A percentile compares a stretch with the other conserved stretches of the same genome.
Conservation (phyloP, 2,113 vertebrate genomes). For the Merops nubicus region DNA sequence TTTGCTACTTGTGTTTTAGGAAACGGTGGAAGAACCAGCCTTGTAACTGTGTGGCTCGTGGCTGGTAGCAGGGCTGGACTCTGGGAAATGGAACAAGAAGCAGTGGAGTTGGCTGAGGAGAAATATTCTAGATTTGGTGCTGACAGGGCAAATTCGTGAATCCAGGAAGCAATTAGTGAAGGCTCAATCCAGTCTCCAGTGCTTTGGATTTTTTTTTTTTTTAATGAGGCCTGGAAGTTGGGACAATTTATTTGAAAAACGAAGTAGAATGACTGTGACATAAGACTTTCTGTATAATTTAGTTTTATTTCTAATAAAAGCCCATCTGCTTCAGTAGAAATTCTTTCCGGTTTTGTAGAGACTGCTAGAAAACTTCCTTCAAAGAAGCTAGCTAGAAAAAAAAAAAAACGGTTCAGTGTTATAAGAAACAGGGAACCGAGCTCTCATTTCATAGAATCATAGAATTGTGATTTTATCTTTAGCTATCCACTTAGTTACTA, state of each 20-base stretch:
- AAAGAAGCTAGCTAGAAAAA: not conserved
- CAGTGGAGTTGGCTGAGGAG: not conserved
- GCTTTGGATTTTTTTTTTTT: not conserved
- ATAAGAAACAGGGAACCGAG: not conserved
- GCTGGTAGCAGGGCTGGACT: not conserved
- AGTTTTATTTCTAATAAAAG: not conserved
- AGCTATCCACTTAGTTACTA: not conserved
- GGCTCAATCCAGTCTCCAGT: not conserved
- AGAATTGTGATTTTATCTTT: not conserved
- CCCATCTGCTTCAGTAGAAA: not conserved
- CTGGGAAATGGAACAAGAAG: not conserved
- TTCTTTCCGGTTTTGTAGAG: not conserved
- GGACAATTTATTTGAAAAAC: not conserved
- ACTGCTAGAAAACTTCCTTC: not conserved
- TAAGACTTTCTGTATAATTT: not conserved
- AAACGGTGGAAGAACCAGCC: not conserved
- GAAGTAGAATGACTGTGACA: not conserved
- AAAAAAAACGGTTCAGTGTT: not conserved
- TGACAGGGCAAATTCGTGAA: not conserved
- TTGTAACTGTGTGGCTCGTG: not conserved
- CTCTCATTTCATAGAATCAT: not conserved
- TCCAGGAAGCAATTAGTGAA: not conserved
- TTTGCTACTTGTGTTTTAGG: not conserved
- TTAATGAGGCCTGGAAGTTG: not conserved
- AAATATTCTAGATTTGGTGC: slow-evolving; percentile 1